Evolutionary conservation across 2,888 invertebrate genomes (phyloP).

Genomic region (Athetis lepigone): DNA sequence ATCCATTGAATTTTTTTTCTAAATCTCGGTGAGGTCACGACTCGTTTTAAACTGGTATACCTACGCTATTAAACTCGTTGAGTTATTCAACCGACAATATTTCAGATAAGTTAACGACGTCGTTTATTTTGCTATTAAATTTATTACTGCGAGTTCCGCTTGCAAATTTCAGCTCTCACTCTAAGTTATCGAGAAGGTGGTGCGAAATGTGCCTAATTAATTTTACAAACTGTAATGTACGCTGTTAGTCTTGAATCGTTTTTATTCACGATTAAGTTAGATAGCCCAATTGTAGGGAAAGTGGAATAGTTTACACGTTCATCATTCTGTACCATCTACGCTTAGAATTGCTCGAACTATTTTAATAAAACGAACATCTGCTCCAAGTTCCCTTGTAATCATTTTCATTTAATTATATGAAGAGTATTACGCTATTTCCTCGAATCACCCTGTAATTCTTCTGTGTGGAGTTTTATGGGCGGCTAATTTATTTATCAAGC

Average conservation of each 20-base stretch:
- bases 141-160: slow-evolving; percentile 70
- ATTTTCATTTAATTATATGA: slow-evolving; percentile 51
- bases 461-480: slow-evolving; percentile 53
- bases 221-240: slow-evolving; percentile 61
- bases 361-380: slow-evolving; percentile 27
- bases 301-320: slow-evolving; percentile 18
- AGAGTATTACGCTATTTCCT: slow-evolving; percentile 42
- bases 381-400: slow-evolving; percentile 29
- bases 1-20: slow-evolving; percentile 83
- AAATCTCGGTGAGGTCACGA: slow-evolving; percentile 74
- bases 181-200: slow-evolving; percentile 69
- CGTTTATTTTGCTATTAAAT: slow-evolving; percentile 75
- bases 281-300: slow-evolving; percentile 27
- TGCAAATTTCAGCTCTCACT: slow-evolving; percentile 66
- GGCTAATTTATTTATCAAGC: slow-evolving; percentile 56
- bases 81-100: slow-evolving; percentile 75
- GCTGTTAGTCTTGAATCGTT: slow-evolving; percentile 54
- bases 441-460: slow-evolving; percentile 50
- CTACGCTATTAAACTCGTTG: slow-evolving; percentile 66
- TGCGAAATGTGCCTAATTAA: slow-evolving; percentile 65
- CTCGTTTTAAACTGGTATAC: slow-evolving; percentile 69
- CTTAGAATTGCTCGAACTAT: slow-evolving; percentile 10
- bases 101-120: slow-evolving; percentile 76
- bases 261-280: slow-evolving; percentile 47
- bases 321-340: background rate